Evolutionary conservation across 2,113 vertebrate species (phyloP), one percentile per base, ranked within the genome.

Genomic region (Lophotis ruficrista): DNA sequence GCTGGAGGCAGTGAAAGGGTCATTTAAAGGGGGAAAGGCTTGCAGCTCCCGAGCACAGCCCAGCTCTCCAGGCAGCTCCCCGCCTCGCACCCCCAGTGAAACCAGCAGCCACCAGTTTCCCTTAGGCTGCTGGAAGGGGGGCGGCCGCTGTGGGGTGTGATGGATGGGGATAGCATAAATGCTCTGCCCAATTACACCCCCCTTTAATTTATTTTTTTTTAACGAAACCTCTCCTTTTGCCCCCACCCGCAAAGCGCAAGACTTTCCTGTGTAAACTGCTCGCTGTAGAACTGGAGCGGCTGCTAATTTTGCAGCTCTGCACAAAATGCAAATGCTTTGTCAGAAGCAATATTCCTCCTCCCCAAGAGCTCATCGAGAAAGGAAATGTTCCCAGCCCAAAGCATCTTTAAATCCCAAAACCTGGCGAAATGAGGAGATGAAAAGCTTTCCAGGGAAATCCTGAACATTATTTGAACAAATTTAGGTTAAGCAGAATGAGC

Each of bases 321-420:
- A 93, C 79, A 78, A 87, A 70, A 91, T 76, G 95, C 89, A 96
- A 96, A 92, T 84, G 88, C 64, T 95, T 92, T 92, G 94, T 96
- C 80, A 93, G 90, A 38, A 81, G 38, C 86, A 57, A 30, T 87
- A 71, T 83, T 60, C 71, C 66, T 89, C 37, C 56, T 90, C 83
- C 85, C 75, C 9, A 6, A 68, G 83, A 57, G 65, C 80, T 93
- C 61, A 64, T 86, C 43, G 12, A 61, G 76, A 71, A 71, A 33
- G 38, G 60, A 68, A 87, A 71, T 2, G 1, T 23, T 95, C 47
- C 69, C 80, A 65, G 65, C 38, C 72, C 69, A 47, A 78, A 65
- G 28, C 31, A 6, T 4, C 7, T 62, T 90, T 73, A 57, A 90
- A 81, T 71, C 65, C 13, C 53, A 91, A 24, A 69, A 23, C 35